phyloP scores from a whole-genome alignment of 2,113 vertebrate genomes.

The Rhinolophus ferrumequinum region DNA sequence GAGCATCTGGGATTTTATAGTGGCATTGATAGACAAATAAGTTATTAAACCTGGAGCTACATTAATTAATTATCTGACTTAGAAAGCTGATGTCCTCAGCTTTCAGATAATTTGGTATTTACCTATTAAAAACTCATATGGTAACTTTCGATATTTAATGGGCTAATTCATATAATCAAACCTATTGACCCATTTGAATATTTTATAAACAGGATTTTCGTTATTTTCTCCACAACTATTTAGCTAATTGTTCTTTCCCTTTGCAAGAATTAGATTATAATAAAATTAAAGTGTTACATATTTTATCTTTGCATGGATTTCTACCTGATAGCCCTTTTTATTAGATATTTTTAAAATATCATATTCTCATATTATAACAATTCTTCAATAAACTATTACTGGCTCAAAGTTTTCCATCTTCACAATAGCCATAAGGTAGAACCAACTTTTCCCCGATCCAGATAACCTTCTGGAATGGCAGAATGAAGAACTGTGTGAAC shows the following conservation, averaged over 20 bases:
- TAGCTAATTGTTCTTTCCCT: background rate
- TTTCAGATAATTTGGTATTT: slow-evolving; percentile 25
- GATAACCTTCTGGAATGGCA: background rate
- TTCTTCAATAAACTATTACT: background rate
- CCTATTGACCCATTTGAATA: background rate
- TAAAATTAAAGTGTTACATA: background rate
- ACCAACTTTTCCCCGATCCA: background rate
- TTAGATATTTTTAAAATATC: background rate
- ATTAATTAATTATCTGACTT: slow-evolving; percentile 78
- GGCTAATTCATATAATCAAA: background rate
- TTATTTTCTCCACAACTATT: background rate
- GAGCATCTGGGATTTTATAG: slow-evolving; percentile 77
- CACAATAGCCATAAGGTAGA: background rate
- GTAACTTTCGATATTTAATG: slow-evolving; percentile 18
- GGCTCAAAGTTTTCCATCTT: background rate
- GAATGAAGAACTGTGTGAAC: background rate
- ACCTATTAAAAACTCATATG: slow-evolving; percentile 3
- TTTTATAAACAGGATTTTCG: background rate
- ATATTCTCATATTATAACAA: background rate
- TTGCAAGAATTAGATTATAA: background rate
- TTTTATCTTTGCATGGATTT: background rate
- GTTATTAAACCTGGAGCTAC: slow-evolving; percentile 73
- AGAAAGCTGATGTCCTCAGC: slow-evolving; percentile 50
- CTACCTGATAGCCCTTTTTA: background rate
- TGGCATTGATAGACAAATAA: slow-evolving; percentile 72